These are phyloP conservation scores for Amphiura filiformis DNA, from an alignment of 35 echinoderm and acorn worm genomes.

Conservation along the genomic window DNA sequence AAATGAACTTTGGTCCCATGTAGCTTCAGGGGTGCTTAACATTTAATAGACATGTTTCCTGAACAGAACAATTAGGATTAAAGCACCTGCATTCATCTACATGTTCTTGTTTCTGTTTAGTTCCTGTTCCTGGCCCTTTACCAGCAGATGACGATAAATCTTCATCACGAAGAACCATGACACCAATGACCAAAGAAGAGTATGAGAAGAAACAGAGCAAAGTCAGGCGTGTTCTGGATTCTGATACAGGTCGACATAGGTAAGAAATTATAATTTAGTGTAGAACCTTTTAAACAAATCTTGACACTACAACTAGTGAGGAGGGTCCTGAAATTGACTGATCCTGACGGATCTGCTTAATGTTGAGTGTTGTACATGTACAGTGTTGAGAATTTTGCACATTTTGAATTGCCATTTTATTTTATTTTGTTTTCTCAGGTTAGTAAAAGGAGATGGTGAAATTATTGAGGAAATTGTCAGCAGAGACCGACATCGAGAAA, in stretches of 20 bases:
- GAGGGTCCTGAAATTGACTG: background rate
- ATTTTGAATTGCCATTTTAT: background rate
- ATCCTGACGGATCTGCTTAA: background rate
- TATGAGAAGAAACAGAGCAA: conserved; percentile 84
- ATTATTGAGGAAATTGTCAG: conserved; percentile 98
- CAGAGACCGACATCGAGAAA: conserved; percentile 79
- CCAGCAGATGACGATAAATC: background rate
- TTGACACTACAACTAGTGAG: background rate
- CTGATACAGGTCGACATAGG: conserved; percentile 89
- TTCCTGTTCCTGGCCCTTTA: background rate
- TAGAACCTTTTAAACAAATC: too few relatives aligned
- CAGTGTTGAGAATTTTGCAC: background rate
- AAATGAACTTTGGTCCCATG: too few relatives aligned
- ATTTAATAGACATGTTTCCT: too few relatives aligned
- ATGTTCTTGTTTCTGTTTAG: too few relatives aligned
- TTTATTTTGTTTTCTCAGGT: conserved; percentile 28
- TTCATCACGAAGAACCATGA: conserved; percentile 29
- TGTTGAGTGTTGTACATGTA: too few relatives aligned
- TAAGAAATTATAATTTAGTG: background rate
- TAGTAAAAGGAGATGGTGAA: conserved; percentile 90
- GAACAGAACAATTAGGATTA: too few relatives aligned
- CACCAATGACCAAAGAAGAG: conserved; percentile 92
- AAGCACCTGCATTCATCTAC: too few relatives aligned
- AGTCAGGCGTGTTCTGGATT: conserved; percentile 67
- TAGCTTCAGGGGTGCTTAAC: too few relatives aligned